These are phyloP conservation scores for Eupsilia transversa DNA, from an alignment of 2,888 invertebrate species.

Conservation along the genomic window DNA sequence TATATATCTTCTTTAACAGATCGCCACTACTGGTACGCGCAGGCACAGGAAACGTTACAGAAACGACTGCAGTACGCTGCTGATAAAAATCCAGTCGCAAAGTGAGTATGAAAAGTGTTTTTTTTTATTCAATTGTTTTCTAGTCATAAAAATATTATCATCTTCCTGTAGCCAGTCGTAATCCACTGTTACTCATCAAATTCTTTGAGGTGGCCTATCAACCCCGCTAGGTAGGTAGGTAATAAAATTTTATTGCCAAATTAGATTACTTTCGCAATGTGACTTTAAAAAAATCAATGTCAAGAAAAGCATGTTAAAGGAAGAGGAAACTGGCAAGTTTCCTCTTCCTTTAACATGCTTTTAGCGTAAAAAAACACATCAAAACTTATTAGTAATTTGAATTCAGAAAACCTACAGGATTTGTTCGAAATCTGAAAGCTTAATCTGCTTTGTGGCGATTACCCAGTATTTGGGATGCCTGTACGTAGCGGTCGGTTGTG, in stretches of 20 bases:
- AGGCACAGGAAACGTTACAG: slow-evolving; percentile 90
- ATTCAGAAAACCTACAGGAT: not conserved
- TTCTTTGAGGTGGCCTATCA: not conserved
- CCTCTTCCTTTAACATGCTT: too few species aligned
- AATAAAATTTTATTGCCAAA: too few species aligned
- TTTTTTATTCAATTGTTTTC: not conserved
- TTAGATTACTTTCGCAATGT: not conserved
- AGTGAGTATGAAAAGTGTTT: slow-evolving; percentile 79
- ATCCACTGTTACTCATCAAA: not conserved
- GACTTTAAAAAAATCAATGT: not conserved
- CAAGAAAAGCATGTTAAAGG: not conserved
- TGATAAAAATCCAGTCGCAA: slow-evolving; percentile 87
- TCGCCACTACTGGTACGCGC: slow-evolving; percentile 91
- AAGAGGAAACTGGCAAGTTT: not conserved
- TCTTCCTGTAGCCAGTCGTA: too few species aligned
- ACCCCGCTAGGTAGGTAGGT: not conserved
- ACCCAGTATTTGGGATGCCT: not conserved
- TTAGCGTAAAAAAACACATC: not conserved
- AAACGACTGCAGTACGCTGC: slow-evolving; percentile 88
- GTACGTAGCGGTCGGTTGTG: slow-evolving; percentile 10
- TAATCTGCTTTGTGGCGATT: not conserved
- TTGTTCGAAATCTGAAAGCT: not conserved
- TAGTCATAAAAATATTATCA: not conserved
- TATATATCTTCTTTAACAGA: slow-evolving; percentile 77
- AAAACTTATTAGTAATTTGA: not conserved